Conservation (phyloP, 2,797 vertebrate genomes). For the Enteromius paludinosus region DNA sequence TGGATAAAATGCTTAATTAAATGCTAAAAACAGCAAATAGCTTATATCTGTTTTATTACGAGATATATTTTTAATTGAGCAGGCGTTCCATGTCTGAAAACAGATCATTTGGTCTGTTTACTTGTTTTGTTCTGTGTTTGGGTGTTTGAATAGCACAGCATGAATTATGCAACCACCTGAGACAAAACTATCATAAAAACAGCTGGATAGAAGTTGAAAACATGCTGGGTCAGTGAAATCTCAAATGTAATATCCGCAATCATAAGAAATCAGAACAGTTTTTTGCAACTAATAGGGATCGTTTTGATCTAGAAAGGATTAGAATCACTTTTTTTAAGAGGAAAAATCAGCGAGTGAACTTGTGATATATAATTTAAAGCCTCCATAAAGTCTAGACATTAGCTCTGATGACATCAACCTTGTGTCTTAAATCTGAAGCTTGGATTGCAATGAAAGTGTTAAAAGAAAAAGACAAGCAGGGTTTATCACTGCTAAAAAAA, state of each 20-base stretch:
- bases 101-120: constrained; percentile 15
- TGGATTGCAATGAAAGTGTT: constrained; percentile 6
- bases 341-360: background rate
- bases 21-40: background rate
- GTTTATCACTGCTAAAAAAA: background rate
- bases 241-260: background rate
- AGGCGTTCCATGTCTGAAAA: constrained; percentile 33
- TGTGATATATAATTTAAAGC: background rate
- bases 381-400: constrained; percentile 20
- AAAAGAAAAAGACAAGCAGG: background rate
- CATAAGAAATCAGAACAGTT: background rate
- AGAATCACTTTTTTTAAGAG: background rate
- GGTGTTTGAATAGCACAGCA: constrained; percentile 7
- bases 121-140: constrained; percentile 13
- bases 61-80: constrained; percentile 2
- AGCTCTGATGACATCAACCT: constrained; percentile 10
- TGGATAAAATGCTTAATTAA: constrained; percentile 10
- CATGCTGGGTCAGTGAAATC: background rate
- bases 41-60: background rate
- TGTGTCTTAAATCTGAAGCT: constrained; percentile 1
- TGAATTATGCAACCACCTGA: constrained; percentile 28
- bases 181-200: background rate
- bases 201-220: constrained; percentile 4
- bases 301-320: background rate
- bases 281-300: background rate